phyloP scores from a whole-genome alignment of 2,113 vertebrate genomes.

The Rallus limicola region DNA sequence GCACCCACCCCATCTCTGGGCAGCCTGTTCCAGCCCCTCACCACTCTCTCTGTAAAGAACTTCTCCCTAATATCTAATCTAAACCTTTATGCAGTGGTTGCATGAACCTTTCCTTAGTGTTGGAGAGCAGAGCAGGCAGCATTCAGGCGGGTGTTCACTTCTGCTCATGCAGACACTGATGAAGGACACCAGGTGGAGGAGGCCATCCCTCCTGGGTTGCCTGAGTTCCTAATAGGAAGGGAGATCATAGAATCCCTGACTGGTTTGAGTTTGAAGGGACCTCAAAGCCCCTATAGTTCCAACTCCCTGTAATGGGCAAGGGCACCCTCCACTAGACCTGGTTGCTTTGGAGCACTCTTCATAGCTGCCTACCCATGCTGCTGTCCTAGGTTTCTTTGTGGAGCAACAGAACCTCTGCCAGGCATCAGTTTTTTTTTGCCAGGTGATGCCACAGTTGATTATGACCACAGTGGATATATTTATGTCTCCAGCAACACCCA shows the following conservation, averaged over 20 bases:
- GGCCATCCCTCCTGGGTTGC: neutral
- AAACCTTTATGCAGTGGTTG: neutral
- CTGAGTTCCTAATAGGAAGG: neutral
- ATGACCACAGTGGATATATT: neutral
- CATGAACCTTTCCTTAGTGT: neutral
- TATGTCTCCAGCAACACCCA: neutral
- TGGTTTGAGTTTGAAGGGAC: too few relatives aligned
- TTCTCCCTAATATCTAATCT: too few relatives aligned
- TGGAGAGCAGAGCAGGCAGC: neutral
- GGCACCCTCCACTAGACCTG: too few relatives aligned
- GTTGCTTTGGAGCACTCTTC: neutral
- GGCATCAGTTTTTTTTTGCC: neutral
- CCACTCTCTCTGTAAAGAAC: too few relatives aligned
- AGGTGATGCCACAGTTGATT: neutral
- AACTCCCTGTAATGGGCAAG: too few relatives aligned
- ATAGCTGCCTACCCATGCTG: fast-evolving
- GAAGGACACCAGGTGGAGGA: neutral
- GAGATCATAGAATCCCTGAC: too few relatives aligned
- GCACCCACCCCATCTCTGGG: too few relatives aligned
- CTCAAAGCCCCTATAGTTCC: too few relatives aligned
- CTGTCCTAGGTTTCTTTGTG: neutral
- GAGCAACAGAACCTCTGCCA: neutral
- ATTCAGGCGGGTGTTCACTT: neutral
- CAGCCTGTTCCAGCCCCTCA: too few relatives aligned
- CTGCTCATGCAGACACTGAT: neutral